phyloP scores from a whole-genome alignment of 2,888 invertebrate species.

The Calephelis perditalis region DNA sequence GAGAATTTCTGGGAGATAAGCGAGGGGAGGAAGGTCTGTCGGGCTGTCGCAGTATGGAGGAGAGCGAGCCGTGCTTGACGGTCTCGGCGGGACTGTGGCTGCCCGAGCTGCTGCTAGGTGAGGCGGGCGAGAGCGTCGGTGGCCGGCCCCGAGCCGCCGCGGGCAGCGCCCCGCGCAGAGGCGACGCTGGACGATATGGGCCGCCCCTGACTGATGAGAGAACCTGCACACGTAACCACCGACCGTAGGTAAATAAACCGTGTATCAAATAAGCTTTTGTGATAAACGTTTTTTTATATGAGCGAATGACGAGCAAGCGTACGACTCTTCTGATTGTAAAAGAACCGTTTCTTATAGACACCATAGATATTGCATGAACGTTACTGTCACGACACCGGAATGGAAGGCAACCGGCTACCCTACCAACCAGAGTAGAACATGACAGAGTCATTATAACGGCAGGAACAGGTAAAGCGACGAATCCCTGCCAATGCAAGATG shows the following conservation, averaged over 20 bases:
- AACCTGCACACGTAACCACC: slow-evolving; percentile 59
- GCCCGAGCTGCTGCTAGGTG: slow-evolving; percentile 91
- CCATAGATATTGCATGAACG: no score
- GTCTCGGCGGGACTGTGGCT: slow-evolving; percentile 89
- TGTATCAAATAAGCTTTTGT: no score
- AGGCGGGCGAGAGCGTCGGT: slow-evolving; percentile 85
- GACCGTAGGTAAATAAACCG: slow-evolving; percentile 13
- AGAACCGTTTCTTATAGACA: no score
- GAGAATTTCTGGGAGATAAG: slow-evolving; percentile 62
- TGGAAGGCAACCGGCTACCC: no score
- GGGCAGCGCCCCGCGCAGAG: slow-evolving; percentile 79
- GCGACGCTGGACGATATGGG: slow-evolving; percentile 85
- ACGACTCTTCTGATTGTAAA: no score
- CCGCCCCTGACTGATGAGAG: slow-evolving; percentile 85
- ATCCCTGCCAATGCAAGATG: no score
- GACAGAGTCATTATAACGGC: no score
- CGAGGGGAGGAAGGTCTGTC: slow-evolving; percentile 58
- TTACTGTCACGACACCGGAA: no score
- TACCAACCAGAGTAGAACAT: no score
- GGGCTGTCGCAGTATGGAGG: slow-evolving; percentile 66
- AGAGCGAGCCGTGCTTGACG: slow-evolving; percentile 80
- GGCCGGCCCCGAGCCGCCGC: slow-evolving; percentile 70
- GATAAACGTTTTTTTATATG: no score
- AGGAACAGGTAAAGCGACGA: no score
- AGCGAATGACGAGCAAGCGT: no score